Evolutionary conservation across 2,888 invertebrate genomes (phyloP), one percentile per base, ranked within the genome.

Genomic region (Hypselothyrea guttata): DNA sequence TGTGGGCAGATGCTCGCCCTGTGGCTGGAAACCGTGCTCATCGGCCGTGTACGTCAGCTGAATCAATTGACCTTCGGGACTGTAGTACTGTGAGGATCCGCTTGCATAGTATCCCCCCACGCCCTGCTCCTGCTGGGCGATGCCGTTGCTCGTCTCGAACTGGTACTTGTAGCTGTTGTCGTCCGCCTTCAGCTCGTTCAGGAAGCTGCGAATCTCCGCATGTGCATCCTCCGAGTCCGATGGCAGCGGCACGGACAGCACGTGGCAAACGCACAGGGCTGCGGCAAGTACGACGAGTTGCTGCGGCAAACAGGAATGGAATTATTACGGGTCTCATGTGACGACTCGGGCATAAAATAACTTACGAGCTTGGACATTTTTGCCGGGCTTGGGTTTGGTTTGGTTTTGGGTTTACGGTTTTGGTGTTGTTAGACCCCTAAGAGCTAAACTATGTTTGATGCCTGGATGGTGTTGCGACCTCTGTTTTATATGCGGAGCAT

Each of bases 111-210:
- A 91, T 84, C 91, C 91, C 64, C 93, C 87, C 5, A 74, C 87
- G 62, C 93, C 93, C 37, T 76, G 71, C 81, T 92, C 93, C 75
- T 92, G 90, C 11, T 87, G 92, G 0, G 81, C 41, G 82, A 93
- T 93, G 8, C 93, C 93, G 76, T 93, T 93, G 40, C 89, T 89
- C 65, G 93, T 93, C 75, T 92, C 89, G 78, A 86, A 93, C 1
- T 48, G 41, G 83, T 87, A 92, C 0, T 84, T 55, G 89, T 87
- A 93, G 40, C 84, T 70, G n/a, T 89, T 75, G 54, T 92, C 92
- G 4, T 64, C 73, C 53, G 61, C 59, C 55, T 81, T 78, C 30
- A 75, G 59, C 41, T 87, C 76, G 33, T 53, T 91, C 88, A 13
- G 72, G 58, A 30, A 91, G 91, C 42, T 92, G 90, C 59, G 84